Evolutionary conservation across 1,140 invertebrate genomes (phyloP).

Genomic region (Babylonia areolata): DNA sequence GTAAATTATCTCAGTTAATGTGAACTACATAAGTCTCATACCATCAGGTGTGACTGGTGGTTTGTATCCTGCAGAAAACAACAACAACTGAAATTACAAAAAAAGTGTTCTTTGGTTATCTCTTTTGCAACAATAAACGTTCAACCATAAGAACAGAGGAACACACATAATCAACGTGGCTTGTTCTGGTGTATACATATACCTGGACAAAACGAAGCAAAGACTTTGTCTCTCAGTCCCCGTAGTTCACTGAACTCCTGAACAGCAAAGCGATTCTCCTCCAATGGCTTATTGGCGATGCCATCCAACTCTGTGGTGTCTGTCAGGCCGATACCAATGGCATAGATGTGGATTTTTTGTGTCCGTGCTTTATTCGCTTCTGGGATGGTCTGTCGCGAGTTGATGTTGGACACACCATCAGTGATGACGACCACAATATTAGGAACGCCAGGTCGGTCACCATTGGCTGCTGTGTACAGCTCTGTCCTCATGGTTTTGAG

Average conservation of each 20-base stretch:
- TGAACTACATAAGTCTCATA: neutral
- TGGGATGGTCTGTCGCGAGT: slow-evolving; percentile 49
- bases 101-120: neutral
- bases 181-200: no score
- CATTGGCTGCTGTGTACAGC: slow-evolving; percentile 62
- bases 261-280: slow-evolving; percentile 60
- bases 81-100: neutral
- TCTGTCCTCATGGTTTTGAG: slow-evolving; percentile 59
- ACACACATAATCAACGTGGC: no score
- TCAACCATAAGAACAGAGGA: no score
- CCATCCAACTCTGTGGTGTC: slow-evolving; percentile 60
- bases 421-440: slow-evolving; percentile 69
- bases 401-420: slow-evolving; percentile 71
- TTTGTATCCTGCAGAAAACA: neutral
- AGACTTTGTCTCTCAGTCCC: slow-evolving; percentile 55
- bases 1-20: no score
- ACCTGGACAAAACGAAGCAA: slow-evolving; percentile 54
- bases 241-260: slow-evolving; percentile 58
- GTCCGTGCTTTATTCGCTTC: slow-evolving; percentile 55
- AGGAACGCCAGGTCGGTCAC: slow-evolving; percentile 60
- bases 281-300: slow-evolving; percentile 58
- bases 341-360: slow-evolving; percentile 60
- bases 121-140: no score
- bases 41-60: neutral
- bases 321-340: slow-evolving; percentile 61